A percentile compares a stretch with the other conserved stretches of the same genome.
phyloP scores from a whole-genome alignment of 2,888 invertebrate genomes.

The Amblyjoppa fuscipennis region DNA sequence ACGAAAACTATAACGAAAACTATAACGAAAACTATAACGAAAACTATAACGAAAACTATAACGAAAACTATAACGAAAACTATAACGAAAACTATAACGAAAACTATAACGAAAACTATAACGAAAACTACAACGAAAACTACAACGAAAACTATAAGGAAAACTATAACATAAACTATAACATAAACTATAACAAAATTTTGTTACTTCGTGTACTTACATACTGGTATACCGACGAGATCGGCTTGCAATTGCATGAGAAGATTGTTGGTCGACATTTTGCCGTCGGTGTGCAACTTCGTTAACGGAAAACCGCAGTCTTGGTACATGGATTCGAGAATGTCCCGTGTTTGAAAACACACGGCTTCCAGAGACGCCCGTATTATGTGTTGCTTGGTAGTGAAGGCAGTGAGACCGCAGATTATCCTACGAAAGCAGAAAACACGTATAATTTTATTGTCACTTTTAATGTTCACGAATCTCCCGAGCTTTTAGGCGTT shows the following conservation, averaged over 20 bases:
- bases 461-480: neutral
- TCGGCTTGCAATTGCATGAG: constrained; percentile 99
- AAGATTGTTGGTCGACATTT: constrained; percentile 95
- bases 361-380: constrained; percentile 98
- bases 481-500: neutral
- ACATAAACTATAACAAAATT: neutral
- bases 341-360: constrained; percentile 98
- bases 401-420: constrained; percentile 97
- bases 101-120: too few species aligned
- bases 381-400: constrained; percentile 96
- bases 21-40: too few species aligned
- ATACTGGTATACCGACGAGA: constrained; percentile 95
- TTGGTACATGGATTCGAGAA: constrained; percentile 97
- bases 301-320: constrained; percentile 94
- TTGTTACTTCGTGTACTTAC: constrained; percentile 86
- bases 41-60: too few species aligned
- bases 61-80: too few species aligned
- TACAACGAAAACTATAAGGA: too few species aligned
- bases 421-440: constrained; percentile 89
- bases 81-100: too few species aligned
- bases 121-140: too few species aligned
- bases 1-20: too few species aligned
- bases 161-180: too few species aligned
- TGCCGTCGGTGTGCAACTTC: constrained; percentile 96
- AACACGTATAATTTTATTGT: neutral